Percentiles rank a stretch among this genome's conserved stretches.
Evolutionary conservation across 2,888 invertebrate species (phyloP).

Genomic region (Stenoptilia bipunctidactyla): DNA sequence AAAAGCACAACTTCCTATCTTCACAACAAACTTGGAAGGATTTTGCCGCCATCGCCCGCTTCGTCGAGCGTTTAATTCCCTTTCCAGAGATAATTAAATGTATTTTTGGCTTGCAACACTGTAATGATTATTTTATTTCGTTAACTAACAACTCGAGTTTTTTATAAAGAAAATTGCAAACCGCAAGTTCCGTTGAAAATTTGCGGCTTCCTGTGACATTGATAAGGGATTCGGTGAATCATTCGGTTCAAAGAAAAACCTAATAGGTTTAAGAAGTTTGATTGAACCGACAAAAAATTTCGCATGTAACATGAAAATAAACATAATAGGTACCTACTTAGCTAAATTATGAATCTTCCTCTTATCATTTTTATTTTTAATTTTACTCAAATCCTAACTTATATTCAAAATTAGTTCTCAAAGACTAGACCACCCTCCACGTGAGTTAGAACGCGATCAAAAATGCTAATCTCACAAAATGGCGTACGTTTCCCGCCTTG

Average conservation of each 20-base stretch:
- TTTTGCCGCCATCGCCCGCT: conserved; percentile 21
- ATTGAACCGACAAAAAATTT: not conserved
- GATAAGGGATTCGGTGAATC: not conserved
- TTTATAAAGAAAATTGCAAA: not conserved
- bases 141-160: not conserved
- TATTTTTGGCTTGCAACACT: conserved; percentile 22
- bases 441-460: conserved; percentile 46
- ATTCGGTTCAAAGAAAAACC: conserved; percentile 1
- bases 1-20: conserved; percentile 37
- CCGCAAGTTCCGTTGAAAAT: not conserved
- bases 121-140: conserved; percentile 1
- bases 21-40: conserved; percentile 18
- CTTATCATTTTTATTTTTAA: too few species aligned
- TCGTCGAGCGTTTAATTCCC: conserved; percentile 21
- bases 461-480: conserved; percentile 46
- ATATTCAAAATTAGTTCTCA: too few species aligned
- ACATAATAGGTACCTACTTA: too few species aligned
- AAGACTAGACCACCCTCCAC: conserved; percentile 36
- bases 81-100: conserved; percentile 22
- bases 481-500: conserved; percentile 32
- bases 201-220: not conserved
- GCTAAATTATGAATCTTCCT: too few species aligned
- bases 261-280: not conserved
- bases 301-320: too few species aligned
- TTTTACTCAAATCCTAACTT: too few species aligned